phyloP scores from a whole-genome alignment of 64 coral and sea anemone species.

The Orbicella faveolata region DNA sequence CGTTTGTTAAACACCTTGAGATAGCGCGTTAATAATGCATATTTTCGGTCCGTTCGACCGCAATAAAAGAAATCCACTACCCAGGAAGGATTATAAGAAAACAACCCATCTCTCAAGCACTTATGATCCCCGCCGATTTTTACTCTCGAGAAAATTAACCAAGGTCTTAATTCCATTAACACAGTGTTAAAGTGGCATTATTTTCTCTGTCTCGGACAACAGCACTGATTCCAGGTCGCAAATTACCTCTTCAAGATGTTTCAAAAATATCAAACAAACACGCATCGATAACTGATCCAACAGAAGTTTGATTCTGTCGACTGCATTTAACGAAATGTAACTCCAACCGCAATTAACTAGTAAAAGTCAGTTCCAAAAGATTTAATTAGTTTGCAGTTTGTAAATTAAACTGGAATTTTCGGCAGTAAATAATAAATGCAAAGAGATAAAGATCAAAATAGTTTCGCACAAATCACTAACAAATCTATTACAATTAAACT shows the following conservation, averaged over 20 bases:
- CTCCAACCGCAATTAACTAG: not conserved
- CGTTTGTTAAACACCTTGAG: not conserved
- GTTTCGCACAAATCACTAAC: not conserved
- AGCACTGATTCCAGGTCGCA: not conserved
- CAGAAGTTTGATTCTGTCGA: not conserved
- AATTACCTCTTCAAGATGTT: not conserved
- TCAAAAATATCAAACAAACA: not conserved
- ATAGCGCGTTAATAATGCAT: not conserved
- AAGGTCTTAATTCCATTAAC: conserved; percentile 37
- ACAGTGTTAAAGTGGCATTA: not conserved
- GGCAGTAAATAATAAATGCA: not conserved
- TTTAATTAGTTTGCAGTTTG: not conserved
- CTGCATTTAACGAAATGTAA: not conserved
- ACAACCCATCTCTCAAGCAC: not conserved
- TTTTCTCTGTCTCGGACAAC: not conserved
- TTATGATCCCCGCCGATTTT: not conserved
- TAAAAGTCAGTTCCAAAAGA: not conserved
- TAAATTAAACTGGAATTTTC: conserved; percentile 1
- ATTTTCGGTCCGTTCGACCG: not conserved
- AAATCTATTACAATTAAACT: not conserved
- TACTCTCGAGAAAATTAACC: conserved; percentile 33
- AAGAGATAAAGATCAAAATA: not conserved
- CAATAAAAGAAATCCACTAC: not conserved
- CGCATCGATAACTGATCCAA: not conserved
- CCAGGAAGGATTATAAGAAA: conserved; percentile 15